Conservation (phyloP, 1,140 invertebrate genomes). For the Scaptomyza montana region DNA sequence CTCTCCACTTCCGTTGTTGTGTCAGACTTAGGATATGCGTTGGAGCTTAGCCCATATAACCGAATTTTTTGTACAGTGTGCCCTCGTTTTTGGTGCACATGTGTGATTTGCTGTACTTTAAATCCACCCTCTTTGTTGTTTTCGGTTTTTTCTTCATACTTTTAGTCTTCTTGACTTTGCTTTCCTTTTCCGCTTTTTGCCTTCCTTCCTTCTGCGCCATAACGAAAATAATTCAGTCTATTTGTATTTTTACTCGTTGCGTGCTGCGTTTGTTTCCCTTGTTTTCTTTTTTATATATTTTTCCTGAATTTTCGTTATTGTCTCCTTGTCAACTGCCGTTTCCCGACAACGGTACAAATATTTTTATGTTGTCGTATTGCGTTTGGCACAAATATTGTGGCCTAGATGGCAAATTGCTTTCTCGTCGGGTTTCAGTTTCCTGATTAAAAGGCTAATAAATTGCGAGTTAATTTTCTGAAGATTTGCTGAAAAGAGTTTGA, state of each 20-base stretch:
- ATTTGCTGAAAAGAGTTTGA: not conserved
- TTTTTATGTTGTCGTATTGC: slow-evolving; percentile 37
- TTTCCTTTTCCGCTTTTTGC: slow-evolving; percentile 24
- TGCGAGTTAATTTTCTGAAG: not conserved
- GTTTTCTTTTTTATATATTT: slow-evolving; percentile 2
- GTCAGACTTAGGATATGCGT: slow-evolving; percentile 64
- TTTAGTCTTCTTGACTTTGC: slow-evolving; percentile 21
- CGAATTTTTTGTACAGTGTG: slow-evolving; percentile 8
- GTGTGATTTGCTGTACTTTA: slow-evolving; percentile 14
- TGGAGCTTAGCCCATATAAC: slow-evolving; percentile 71
- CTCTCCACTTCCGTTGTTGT: slow-evolving; percentile 32
- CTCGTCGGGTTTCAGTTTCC: not conserved
- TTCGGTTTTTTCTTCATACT: slow-evolving; percentile 7
- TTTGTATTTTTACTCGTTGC: slow-evolving; percentile 54
- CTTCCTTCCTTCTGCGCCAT: slow-evolving; percentile 11
- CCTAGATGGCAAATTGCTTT: slow-evolving; percentile 30
- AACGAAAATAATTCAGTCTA: slow-evolving; percentile 57
- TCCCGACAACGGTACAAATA: slow-evolving; percentile 40
- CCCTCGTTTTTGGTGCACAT: not conserved
- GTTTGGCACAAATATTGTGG: slow-evolving; percentile 49
- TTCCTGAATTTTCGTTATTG: slow-evolving; percentile 28
- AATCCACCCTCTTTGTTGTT: slow-evolving; percentile 28
- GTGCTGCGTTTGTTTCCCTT: slow-evolving; percentile 34
- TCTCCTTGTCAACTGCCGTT: slow-evolving; percentile 37
- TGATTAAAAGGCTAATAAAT: slow-evolving; percentile 16